Conservation (phyloP, 2,113 vertebrate species). For the zebrafish (Danio rerio) region DNA sequence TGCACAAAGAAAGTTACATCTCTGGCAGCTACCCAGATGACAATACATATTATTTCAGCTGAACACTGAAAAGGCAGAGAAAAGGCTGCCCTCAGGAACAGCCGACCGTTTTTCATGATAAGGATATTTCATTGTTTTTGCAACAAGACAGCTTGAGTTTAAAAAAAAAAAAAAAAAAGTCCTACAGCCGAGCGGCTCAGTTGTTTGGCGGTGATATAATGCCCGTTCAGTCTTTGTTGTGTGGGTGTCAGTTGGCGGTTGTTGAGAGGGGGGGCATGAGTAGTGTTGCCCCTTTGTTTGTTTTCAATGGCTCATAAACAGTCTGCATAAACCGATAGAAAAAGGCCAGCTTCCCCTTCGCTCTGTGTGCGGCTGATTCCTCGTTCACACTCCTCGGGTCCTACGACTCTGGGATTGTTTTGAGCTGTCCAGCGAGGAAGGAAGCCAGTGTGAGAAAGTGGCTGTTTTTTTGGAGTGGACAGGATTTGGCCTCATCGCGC, state of each 20-base stretch:
- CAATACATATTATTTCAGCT: constrained; percentile 2
- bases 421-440: constrained; percentile 82
- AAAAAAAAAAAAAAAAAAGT: constrained; percentile 25
- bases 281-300: constrained; percentile 66
- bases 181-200: not conserved
- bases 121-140: constrained; percentile 66
- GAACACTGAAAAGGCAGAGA: not conserved
- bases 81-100: constrained; percentile 36
- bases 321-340: constrained; percentile 67
- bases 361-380: constrained; percentile 50
- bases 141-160: constrained; percentile 61
- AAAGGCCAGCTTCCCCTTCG: constrained; percentile 47
- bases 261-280: constrained; percentile 48
- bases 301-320: constrained; percentile 74
- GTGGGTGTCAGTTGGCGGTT: constrained; percentile 63
- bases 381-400: constrained; percentile 59
- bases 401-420: constrained; percentile 81
- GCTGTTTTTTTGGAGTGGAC: constrained; percentile 82
- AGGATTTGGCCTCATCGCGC: constrained; percentile 85
- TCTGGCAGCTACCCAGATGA: not conserved
- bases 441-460: constrained; percentile 86
- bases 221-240: constrained; percentile 63
- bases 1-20: not conserved
- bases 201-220: constrained; percentile 55
- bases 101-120: constrained; percentile 52